Evolutionary conservation across 2,113 vertebrate species (phyloP).

Genomic region (Scortum barcoo): DNA sequence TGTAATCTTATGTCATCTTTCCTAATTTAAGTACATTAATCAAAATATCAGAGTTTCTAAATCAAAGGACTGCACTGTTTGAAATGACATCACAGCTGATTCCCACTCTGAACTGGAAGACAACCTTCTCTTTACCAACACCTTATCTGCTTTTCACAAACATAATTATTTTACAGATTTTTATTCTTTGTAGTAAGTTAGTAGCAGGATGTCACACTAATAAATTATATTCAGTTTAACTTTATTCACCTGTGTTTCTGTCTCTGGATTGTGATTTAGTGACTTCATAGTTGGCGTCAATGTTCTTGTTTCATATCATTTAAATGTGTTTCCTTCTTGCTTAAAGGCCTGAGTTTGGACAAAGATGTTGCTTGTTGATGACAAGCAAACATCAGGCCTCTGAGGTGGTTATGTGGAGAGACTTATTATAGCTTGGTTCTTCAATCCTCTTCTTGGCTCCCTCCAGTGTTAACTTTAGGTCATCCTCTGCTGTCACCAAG

Average conservation of each 20-base stretch:
- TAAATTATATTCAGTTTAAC: background rate
- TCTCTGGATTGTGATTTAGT: background rate
- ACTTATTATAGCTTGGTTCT: constrained; percentile 8
- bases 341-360: background rate
- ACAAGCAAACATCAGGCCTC: too few relatives aligned
- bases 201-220: background rate
- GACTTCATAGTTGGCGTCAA: background rate
- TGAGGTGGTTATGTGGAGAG: background rate
- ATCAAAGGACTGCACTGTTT: too few relatives aligned
- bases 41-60: too few relatives aligned
- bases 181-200: too few relatives aligned
- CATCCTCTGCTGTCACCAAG: constrained; percentile 18
- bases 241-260: background rate
- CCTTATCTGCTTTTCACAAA: too few relatives aligned
- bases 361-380: background rate
- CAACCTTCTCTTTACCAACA: too few relatives aligned
- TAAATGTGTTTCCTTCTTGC: background rate
- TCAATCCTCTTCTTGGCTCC: constrained; percentile 18
- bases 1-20: too few relatives aligned
- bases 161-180: too few relatives aligned
- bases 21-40: too few relatives aligned
- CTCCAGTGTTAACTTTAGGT: background rate
- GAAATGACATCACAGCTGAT: too few relatives aligned
- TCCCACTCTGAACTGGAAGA: too few relatives aligned
- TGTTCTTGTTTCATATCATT: background rate